Conservation (phyloP, 2,888 invertebrate species). For the Ferdinandea cuprea region DNA sequence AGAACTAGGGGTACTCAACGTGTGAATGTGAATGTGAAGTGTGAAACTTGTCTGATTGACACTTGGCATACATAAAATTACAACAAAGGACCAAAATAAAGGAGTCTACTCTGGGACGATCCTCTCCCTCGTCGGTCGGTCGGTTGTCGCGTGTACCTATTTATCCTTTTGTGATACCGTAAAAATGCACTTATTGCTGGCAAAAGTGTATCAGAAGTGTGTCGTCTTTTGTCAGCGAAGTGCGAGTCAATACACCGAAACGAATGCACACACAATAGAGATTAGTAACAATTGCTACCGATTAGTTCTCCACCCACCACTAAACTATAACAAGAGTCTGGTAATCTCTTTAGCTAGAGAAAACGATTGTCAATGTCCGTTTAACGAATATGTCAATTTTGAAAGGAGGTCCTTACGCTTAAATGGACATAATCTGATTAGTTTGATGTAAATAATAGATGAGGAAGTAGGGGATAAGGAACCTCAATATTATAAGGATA, state of each 20-base stretch:
- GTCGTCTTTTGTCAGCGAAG: constrained; percentile 16
- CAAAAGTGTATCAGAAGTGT: constrained; percentile 19
- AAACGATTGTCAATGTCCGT: constrained; percentile 20
- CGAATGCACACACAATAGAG: constrained; percentile 31
- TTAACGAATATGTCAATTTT: constrained; percentile 29
- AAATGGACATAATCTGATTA: constrained; percentile 37
- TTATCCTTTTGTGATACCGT: constrained; percentile 29
- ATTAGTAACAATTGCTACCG: constrained; percentile 35
- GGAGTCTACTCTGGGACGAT: constrained; percentile 23
- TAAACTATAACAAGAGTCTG: neutral
- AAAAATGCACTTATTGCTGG: constrained; percentile 13
- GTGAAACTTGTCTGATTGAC: constrained; percentile 56
- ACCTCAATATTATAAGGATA: too few relatives aligned
- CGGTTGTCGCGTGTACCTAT: too few relatives aligned
- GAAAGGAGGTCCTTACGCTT: constrained; percentile 31
- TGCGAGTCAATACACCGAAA: neutral
- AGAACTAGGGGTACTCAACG: constrained; percentile 24
- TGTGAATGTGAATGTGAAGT: constrained; percentile 26
- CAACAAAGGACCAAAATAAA: constrained; percentile 61
- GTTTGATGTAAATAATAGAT: constrained; percentile 33
- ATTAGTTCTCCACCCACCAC: constrained; percentile 13
- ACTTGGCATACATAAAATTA: constrained; percentile 50
- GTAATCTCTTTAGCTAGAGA: constrained; percentile 24
- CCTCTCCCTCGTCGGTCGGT: constrained; percentile 6
- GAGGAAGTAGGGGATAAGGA: neutral